These are phyloP conservation scores for Eulithis prunata DNA, from an alignment of 2,888 invertebrate genomes.

Conservation along the genomic window DNA sequence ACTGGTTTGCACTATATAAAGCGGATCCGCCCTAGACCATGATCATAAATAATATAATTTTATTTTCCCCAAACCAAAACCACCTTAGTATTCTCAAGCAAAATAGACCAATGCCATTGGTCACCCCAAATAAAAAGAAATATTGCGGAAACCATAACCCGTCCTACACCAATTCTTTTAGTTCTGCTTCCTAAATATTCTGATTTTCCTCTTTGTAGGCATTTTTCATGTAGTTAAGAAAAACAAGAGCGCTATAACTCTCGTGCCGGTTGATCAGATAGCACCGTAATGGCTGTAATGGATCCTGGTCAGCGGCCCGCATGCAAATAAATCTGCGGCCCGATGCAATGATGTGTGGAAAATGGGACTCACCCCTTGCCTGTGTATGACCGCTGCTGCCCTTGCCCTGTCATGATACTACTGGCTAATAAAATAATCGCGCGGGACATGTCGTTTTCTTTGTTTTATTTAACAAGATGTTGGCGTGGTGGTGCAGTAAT, in stretches of 20 bases:
- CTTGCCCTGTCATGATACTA: conserved; percentile 46
- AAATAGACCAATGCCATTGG: conserved; percentile 47
- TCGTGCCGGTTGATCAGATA: conserved; percentile 82
- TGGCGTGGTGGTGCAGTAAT: not conserved
- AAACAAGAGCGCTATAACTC: conserved; percentile 82
- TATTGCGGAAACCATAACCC: conserved; percentile 79
- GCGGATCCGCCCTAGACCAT: conserved; percentile 8
- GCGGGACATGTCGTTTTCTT: conserved; percentile 19
- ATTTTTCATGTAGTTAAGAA: conserved; percentile 78
- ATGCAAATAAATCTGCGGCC: conserved; percentile 85
- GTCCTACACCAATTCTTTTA: conserved; percentile 64
- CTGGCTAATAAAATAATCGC: conserved; percentile 50
- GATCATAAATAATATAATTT: conserved; percentile 40
- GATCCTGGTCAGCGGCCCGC: conserved; percentile 85
- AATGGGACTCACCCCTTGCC: conserved; percentile 79
- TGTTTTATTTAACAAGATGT: conserved; percentile 3
- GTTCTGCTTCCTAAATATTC: conserved; percentile 65
- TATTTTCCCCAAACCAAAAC: conserved; percentile 41
- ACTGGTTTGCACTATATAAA: not conserved
- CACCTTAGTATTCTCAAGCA: conserved; percentile 37
- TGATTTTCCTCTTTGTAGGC: conserved; percentile 62
- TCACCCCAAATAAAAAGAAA: conserved; percentile 65
- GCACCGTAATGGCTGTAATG: conserved; percentile 81
- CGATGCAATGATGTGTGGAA: conserved; percentile 85
- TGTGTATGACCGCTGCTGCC: conserved; percentile 48